phyloP scores from a whole-genome alignment of 2,888 invertebrate species.

The Creontiades dilutus region DNA sequence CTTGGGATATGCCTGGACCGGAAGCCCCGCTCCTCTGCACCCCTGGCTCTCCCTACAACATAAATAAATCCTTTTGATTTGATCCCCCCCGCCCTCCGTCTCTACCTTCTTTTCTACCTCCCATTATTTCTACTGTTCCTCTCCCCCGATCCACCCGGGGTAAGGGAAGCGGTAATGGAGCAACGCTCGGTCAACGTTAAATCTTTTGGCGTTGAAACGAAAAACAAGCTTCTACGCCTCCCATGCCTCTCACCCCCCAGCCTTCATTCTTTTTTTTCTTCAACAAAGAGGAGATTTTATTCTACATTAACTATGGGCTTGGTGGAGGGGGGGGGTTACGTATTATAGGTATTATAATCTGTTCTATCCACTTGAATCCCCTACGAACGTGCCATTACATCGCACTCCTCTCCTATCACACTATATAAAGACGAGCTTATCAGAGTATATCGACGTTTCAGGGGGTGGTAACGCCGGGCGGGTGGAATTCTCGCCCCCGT shows the following conservation, averaged over 20 bases:
- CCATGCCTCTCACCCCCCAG: neutral
- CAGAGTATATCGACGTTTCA: no score
- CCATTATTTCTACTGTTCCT: neutral
- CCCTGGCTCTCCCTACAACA: neutral
- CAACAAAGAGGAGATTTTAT: neutral
- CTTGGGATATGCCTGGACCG: slow-evolving; percentile 30
- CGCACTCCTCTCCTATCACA: no score
- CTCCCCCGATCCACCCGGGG: neutral
- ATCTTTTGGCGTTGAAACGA: slow-evolving; percentile 11
- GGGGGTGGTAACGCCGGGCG: no score
- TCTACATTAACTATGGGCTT: slow-evolving; percentile 1
- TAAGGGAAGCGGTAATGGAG: neutral
- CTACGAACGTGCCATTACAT: no score
- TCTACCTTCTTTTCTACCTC: neutral
- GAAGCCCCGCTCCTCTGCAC: neutral
- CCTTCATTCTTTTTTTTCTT: neutral
- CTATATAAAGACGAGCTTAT: no score
- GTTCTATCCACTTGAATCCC: no score
- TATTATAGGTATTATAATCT: slow-evolving; percentile 17
- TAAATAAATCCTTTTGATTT: slow-evolving; percentile 48
- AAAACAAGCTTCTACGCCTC: neutral
- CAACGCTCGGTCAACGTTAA: slow-evolving; percentile 11
- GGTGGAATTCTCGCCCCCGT: no score
- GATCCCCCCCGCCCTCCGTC: neutral
- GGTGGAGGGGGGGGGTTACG: no score